These are phyloP conservation scores for Novumbra hubbsi DNA, from an alignment of 2,797 vertebrate genomes.

Conservation along the genomic window DNA sequence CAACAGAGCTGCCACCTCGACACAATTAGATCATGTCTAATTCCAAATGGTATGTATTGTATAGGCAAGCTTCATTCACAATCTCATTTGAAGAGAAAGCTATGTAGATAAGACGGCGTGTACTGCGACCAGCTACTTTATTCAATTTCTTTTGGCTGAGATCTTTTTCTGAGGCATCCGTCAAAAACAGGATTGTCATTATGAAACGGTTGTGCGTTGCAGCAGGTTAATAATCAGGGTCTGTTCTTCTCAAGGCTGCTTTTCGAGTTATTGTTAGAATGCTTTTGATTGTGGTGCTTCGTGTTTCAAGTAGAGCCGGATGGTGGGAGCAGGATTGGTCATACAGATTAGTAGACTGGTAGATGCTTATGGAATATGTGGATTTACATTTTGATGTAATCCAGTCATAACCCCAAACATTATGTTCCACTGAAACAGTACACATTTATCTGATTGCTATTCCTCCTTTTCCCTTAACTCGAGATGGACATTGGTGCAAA, in stretches of 20 bases:
- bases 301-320: background rate
- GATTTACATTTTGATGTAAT: background rate
- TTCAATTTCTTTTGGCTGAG: background rate
- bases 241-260: background rate
- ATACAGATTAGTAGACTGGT: background rate
- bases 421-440: background rate
- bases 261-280: background rate
- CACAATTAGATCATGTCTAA: background rate
- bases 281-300: background rate
- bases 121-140: background rate
- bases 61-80: background rate
- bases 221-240: background rate
- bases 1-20: background rate
- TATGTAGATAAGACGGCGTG: background rate
- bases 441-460: background rate
- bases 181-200: background rate
- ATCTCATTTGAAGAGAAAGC: background rate
- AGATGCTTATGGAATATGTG: background rate
- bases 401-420: background rate
- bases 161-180: background rate
- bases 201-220: background rate
- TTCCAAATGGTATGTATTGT: no score
- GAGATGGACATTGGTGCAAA: background rate
- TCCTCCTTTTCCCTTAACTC: background rate
- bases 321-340: no score